These are phyloP conservation scores for Coremacera marginata DNA, from an alignment of 2,888 invertebrate species.

Conservation along the genomic window DNA sequence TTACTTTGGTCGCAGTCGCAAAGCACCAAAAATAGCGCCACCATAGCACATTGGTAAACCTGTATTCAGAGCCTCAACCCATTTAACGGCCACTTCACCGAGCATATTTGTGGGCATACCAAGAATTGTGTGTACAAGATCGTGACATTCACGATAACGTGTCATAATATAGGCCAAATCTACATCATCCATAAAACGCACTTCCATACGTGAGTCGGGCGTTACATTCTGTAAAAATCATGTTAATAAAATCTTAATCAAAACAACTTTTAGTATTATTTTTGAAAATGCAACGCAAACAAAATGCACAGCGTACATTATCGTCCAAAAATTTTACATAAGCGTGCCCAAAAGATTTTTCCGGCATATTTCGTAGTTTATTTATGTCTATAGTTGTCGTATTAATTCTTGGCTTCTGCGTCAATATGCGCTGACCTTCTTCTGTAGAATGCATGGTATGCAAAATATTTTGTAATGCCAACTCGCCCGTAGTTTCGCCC, in stretches of 20 bases:
- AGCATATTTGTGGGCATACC: slow-evolving; percentile 96
- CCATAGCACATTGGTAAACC: slow-evolving; percentile 95
- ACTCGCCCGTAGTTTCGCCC: slow-evolving; percentile 88
- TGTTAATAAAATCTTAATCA: neutral
- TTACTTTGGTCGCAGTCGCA: slow-evolving; percentile 83
- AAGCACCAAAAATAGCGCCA: slow-evolving; percentile 93
- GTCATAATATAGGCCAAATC: slow-evolving; percentile 97
- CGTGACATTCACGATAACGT: slow-evolving; percentile 96
- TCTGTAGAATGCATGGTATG: slow-evolving; percentile 80
- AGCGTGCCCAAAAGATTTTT: slow-evolving; percentile 85
- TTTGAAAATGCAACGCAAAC: neutral
- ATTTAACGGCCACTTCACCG: slow-evolving; percentile 93
- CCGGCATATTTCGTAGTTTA: slow-evolving; percentile 78
- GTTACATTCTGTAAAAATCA: slow-evolving; percentile 76
- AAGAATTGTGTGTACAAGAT: slow-evolving; percentile 90
- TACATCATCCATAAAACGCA: slow-evolving; percentile 89
- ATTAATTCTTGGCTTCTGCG: slow-evolving; percentile 88
- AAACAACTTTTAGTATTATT: neutral
- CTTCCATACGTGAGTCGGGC: slow-evolving; percentile 90
- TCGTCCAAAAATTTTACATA: slow-evolving; percentile 87
- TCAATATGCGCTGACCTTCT: slow-evolving; percentile 83
- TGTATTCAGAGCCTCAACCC: slow-evolving; percentile 97
- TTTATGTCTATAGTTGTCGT: slow-evolving; percentile 83
- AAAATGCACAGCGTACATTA: slow-evolving; percentile 70
- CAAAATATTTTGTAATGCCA: slow-evolving; percentile 79